Conservation (phyloP, 1,140 invertebrate genomes). For the Cherax destructor region DNA sequence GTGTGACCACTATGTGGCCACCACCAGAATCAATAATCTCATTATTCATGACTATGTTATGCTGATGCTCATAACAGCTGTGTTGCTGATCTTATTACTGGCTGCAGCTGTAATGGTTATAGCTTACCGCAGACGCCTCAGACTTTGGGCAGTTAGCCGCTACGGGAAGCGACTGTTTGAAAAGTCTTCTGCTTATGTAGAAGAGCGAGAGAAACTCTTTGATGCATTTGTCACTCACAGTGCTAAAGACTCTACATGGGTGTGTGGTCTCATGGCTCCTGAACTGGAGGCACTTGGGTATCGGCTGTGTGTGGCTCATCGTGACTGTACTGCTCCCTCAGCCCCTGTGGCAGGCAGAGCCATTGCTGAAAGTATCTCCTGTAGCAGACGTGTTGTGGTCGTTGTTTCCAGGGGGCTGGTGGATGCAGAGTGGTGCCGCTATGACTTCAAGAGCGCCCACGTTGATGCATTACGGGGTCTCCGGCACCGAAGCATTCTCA, state of each 20-base stretch:
- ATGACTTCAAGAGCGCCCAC: slow-evolving; percentile 86
- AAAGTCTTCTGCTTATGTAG: slow-evolving; percentile 73
- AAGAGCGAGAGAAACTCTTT: slow-evolving; percentile 88
- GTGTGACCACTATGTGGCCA: slow-evolving; percentile 71
- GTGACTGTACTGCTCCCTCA: slow-evolving; percentile 78
- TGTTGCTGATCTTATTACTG: slow-evolving; percentile 56
- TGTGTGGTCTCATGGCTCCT: slow-evolving; percentile 88
- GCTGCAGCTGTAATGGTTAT: slow-evolving; percentile 71
- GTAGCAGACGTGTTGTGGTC: slow-evolving; percentile 86
- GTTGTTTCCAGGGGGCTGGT: slow-evolving; percentile 89
- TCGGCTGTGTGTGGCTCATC: slow-evolving; percentile 88
- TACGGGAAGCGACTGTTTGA: slow-evolving; percentile 73
- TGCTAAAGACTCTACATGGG: slow-evolving; percentile 91
- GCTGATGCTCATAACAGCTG: slow-evolving; percentile 72
- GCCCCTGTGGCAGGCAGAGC: slow-evolving; percentile 62
- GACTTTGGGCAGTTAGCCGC: slow-evolving; percentile 71
- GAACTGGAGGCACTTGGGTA: slow-evolving; percentile 85
- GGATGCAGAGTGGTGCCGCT: slow-evolving; percentile 90
- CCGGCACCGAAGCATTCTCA: slow-evolving; percentile 55
- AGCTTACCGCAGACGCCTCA: slow-evolving; percentile 73
- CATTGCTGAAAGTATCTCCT: slow-evolving; percentile 74
- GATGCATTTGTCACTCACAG: slow-evolving; percentile 95
- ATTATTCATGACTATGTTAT: slow-evolving; percentile 73
- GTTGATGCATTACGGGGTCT: slow-evolving; percentile 65
- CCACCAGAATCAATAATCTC: slow-evolving; percentile 66